Conservation (phyloP, 2,888 invertebrate genomes). For the Antheraea assamensis region DNA sequence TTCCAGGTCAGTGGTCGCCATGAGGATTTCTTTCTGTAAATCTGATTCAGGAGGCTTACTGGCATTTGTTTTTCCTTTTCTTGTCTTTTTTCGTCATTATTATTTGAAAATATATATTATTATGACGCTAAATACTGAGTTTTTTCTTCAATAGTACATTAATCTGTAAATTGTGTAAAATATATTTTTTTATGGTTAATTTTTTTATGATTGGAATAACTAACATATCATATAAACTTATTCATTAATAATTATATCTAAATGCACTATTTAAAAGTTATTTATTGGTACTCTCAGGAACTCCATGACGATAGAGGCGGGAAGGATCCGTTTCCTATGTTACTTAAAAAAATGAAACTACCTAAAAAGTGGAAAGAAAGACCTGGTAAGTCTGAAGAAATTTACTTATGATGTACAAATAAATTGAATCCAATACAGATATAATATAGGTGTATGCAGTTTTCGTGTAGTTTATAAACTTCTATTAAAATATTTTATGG, state of each 20-base stretch:
- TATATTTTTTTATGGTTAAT: too few species aligned
- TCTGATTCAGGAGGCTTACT: too few species aligned
- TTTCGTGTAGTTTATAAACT: neutral
- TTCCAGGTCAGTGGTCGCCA: too few species aligned
- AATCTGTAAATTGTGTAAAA: too few species aligned
- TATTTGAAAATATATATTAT: too few species aligned
- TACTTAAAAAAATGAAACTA: slow-evolving; percentile 88
- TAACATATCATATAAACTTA: too few species aligned
- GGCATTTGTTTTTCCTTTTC: too few species aligned
- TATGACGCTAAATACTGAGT: too few species aligned
- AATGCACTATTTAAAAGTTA: slow-evolving; percentile 30
- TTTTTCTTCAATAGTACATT: too few species aligned
- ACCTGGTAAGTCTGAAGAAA: slow-evolving; percentile 62
- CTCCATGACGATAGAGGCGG: slow-evolving; percentile 87
- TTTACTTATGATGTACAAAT: neutral
- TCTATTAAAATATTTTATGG: neutral
- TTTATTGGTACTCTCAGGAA: slow-evolving; percentile 69
- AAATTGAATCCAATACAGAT: neutral
- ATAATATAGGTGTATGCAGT: neutral
- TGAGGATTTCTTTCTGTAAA: too few species aligned
- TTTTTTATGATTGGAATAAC: too few species aligned
- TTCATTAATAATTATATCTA: slow-evolving; percentile 21
- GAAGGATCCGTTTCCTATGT: slow-evolving; percentile 88
- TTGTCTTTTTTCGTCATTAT: too few species aligned
- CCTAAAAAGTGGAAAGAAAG: slow-evolving; percentile 87